These are phyloP conservation scores for Apotomis capreana DNA, from an alignment of 2,888 invertebrate species.

Conservation along the genomic window DNA sequence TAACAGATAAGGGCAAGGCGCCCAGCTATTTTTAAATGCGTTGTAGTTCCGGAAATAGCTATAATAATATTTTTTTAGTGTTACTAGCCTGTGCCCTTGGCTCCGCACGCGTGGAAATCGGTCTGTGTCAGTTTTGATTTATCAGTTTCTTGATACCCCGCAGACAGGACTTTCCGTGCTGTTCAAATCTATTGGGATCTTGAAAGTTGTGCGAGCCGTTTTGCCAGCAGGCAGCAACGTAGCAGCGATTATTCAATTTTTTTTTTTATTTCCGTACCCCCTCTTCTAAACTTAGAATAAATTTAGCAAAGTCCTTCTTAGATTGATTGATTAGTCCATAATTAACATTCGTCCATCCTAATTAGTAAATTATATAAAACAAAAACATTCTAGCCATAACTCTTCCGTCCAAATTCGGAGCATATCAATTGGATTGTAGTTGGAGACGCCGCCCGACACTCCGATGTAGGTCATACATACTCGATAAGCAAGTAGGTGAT, in stretches of 20 bases:
- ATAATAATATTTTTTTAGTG: neutral
- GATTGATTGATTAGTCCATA: too few relatives aligned
- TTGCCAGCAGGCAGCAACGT: too few relatives aligned
- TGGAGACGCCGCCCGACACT: slow-evolving; percentile 11
- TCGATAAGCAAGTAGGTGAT: slow-evolving; percentile 22
- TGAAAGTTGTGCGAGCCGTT: too few relatives aligned
- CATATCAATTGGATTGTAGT: slow-evolving; percentile 9
- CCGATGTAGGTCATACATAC: slow-evolving; percentile 28
- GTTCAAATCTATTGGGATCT: too few relatives aligned
- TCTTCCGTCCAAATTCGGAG: neutral
- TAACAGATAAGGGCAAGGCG: neutral
- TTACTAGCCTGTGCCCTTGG: neutral
- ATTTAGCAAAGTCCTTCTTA: too few relatives aligned
- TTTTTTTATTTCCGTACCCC: too few relatives aligned
- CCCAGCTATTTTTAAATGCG: slow-evolving; percentile 17
- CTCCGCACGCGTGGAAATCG: too few relatives aligned
- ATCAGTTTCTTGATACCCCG: too few relatives aligned
- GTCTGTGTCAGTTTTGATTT: too few relatives aligned
- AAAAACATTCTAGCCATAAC: neutral
- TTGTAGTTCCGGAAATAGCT: slow-evolving; percentile 19
- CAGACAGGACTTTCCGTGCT: too few relatives aligned
- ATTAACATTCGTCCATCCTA: neutral
- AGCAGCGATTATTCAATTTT: too few relatives aligned
- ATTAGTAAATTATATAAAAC: neutral
- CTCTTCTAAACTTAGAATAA: too few relatives aligned